A percentile compares a stretch with the other conserved stretches of the same genome.
Evolutionary conservation across 2,888 invertebrate genomes (phyloP).

Genomic region (Caenorhabditis sp.): DNA sequence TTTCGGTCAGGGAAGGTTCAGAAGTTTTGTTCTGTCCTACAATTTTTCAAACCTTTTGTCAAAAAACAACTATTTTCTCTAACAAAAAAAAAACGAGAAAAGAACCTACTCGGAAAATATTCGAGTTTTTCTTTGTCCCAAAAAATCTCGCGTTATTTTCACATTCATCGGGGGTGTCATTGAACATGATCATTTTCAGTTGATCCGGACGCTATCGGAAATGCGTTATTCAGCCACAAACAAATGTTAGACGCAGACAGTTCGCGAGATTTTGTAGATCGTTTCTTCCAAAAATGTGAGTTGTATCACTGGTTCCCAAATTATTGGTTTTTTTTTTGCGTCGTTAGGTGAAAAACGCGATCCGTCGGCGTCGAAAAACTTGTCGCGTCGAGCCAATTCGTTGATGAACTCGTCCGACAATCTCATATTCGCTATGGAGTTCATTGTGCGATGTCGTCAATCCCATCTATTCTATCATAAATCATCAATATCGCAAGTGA

Average conservation of each 20-base stretch:
- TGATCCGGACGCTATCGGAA: constrained; percentile 2
- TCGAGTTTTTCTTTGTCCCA: no score
- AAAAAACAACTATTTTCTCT: no score
- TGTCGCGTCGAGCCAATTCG: constrained; percentile 9
- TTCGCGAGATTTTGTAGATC: constrained; percentile 16
- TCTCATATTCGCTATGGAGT: constrained; percentile 23
- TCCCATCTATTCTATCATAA: constrained; percentile 16
- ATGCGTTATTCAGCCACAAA: constrained; percentile 8
- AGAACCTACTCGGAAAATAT: no score
- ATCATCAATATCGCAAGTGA: neutral
- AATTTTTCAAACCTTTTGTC: no score
- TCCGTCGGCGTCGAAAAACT: constrained; percentile 7
- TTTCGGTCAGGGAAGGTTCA: no score
- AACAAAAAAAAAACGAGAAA: no score
- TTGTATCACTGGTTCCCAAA: no score
- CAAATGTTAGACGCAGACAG: constrained; percentile 15
- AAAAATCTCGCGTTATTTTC: no score
- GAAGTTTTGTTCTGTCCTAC: no score
- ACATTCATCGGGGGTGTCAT: neutral
- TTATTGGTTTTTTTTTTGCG: neutral
- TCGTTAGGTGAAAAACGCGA: constrained; percentile 27
- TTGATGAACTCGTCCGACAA: constrained; percentile 11
- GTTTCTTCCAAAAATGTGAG: constrained; percentile 27
- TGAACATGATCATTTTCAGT: constrained; percentile 3
- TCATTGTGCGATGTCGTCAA: constrained; percentile 36